Percentiles rank a stretch among this genome's conserved stretches.
These are phyloP conservation scores for Eulithis testata DNA, from an alignment of 2,888 invertebrate genomes.

Conservation along the genomic window DNA sequence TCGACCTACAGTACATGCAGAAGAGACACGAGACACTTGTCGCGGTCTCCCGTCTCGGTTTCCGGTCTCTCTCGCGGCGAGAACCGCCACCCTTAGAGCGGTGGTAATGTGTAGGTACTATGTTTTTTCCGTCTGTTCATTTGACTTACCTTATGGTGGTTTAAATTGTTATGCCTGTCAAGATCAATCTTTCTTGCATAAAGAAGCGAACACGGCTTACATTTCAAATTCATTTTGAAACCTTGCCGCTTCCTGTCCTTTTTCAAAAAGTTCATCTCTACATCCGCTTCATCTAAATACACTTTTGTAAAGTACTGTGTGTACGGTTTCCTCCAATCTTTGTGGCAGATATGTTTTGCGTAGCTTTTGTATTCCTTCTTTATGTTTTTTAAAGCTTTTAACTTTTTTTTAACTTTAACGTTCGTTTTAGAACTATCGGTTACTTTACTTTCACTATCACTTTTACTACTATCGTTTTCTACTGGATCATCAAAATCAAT, in stretches of 20 bases:
- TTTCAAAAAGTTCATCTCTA: constrained; percentile 37
- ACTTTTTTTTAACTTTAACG: background rate
- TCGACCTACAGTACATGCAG: too few relatives aligned
- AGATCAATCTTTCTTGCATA: constrained; percentile 38
- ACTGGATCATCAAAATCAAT: background rate
- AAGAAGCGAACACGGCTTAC: constrained; percentile 26
- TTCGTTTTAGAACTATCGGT: background rate
- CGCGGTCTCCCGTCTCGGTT: too few relatives aligned
- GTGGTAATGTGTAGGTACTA: too few relatives aligned
- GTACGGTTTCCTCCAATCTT: constrained; percentile 23
- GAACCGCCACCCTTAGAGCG: too few relatives aligned
- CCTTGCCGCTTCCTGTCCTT: constrained; percentile 37
- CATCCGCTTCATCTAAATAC: constrained; percentile 32
- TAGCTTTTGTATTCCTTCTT: constrained; percentile 30
- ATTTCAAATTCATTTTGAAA: constrained; percentile 22
- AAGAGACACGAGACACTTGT: too few relatives aligned
- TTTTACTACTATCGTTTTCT: background rate
- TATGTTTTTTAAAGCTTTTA: constrained; percentile 14
- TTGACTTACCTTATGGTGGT: constrained; percentile 40
- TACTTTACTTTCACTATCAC: background rate
- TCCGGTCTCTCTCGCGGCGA: too few relatives aligned
- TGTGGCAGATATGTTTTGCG: constrained; percentile 6
- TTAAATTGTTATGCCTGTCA: constrained; percentile 40
- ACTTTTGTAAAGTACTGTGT: constrained; percentile 25
- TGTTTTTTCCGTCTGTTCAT: background rate